These are phyloP conservation scores for Anoplopoma fimbria DNA, from an alignment of 2,113 vertebrate species.

Conservation along the genomic window DNA sequence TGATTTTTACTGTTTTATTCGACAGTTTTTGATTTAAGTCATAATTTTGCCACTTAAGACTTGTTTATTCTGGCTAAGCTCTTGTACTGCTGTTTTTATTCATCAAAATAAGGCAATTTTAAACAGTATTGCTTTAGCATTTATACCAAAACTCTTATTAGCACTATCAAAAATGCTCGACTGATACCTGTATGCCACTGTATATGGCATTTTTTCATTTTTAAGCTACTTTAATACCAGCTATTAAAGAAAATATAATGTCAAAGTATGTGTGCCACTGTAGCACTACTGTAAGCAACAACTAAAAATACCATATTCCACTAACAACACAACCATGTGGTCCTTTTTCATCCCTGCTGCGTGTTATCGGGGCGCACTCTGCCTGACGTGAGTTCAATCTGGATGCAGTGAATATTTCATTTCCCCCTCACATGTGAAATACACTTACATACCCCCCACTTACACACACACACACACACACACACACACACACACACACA, in stretches of 20 bases:
- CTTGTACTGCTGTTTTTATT: neutral
- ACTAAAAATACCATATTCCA: neutral
- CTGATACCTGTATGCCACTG: neutral
- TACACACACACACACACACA: constrained; percentile 28
- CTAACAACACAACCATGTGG: neutral
- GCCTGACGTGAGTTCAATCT: constrained; percentile 43
- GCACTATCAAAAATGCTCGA: neutral
- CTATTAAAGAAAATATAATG: neutral
- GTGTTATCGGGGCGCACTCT: constrained; percentile 29
- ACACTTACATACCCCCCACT: neutral
- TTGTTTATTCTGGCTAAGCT: neutral
- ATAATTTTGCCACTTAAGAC: neutral
- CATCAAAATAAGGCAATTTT: neutral
- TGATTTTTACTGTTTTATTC: neutral
- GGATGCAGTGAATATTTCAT: constrained; percentile 65
- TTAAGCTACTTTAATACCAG: neutral
- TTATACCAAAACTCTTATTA: neutral
- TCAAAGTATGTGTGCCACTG: neutral
- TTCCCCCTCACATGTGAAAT: constrained; percentile 39
- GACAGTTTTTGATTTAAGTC: neutral
- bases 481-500: constrained; percentile 26
- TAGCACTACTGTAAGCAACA: neutral
- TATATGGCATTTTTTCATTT: neutral
- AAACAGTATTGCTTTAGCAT: neutral
- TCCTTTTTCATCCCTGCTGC: constrained; percentile 16